A percentile compares a stretch with the other conserved stretches of the same genome.
Evolutionary conservation across 1,140 invertebrate species (phyloP).

Genomic region (Sycophila sp.): DNA sequence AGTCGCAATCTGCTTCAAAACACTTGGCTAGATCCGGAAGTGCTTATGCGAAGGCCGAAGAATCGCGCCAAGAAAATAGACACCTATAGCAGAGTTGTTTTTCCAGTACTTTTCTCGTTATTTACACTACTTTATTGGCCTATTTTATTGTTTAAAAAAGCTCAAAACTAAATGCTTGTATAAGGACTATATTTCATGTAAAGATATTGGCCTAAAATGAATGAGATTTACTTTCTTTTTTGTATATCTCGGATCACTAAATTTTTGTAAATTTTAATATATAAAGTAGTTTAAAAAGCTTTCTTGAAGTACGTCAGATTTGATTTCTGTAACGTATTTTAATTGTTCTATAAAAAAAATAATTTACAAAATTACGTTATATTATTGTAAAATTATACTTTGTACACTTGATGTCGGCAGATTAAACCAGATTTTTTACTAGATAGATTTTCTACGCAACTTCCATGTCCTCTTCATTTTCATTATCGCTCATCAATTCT

Average conservation of each 20-base stretch:
- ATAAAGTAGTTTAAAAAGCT: too few species aligned
- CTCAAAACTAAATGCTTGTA: not conserved
- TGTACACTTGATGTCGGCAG: conserved; percentile 20
- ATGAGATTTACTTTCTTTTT: too few species aligned
- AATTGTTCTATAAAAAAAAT: conserved; percentile 16
- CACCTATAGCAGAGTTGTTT: conserved; percentile 70
- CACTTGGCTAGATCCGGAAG: conserved; percentile 55
- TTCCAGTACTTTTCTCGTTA: conserved; percentile 78
- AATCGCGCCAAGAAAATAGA: conserved; percentile 56
- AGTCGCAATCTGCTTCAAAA: conserved; percentile 55
- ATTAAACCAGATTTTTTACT: not conserved
- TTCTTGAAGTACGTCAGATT: too few species aligned
- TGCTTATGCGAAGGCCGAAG: conserved; percentile 44
- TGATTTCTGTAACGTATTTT: conserved; percentile 12
- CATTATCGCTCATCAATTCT: conserved; percentile 52
- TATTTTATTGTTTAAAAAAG: conserved; percentile 73
- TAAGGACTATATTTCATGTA: too few species aligned
- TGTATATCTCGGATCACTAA: too few species aligned
- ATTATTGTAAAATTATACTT: not conserved
- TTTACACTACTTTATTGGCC: conserved; percentile 82
- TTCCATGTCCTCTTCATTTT: conserved; percentile 52
- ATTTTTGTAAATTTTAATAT: too few species aligned
- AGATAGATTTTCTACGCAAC: conserved; percentile 30
- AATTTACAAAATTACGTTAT: not conserved
- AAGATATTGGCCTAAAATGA: too few species aligned